Base-by-base conservation (phyloP, 2,888 invertebrate species). In the Pristionchus maxplancki region DNA sequence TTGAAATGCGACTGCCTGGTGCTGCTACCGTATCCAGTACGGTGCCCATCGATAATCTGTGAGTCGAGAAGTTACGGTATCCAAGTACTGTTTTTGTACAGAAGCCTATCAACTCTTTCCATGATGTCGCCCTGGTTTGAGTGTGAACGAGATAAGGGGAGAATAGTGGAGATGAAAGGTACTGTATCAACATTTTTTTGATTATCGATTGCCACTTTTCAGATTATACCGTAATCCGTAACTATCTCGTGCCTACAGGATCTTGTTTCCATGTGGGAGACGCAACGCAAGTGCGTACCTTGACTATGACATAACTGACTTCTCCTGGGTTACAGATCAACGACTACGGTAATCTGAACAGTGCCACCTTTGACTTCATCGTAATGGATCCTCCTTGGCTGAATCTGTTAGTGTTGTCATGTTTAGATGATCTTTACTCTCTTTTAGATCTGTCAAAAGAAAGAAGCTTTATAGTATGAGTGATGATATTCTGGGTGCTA, bases 361-460 rank as follows among this genome's bases (percentile, higher is more conserved):
- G 89, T 37, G 53, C 89, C 82, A 17, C 89, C 87, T 98, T 96
- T 96, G 97, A 98, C 95, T 95, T 98, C 87, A 96, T 99, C 86
- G 95, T 98, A 31, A 96, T 98, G 91, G 99, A 99, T 95, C 98
- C 98, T 53, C 98, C 98, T 0, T 99, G 98, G 98, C 96, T 97
- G 96, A 98, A 98, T 95, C 87, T 67, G 87, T 87, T 20, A 85
- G 85, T 85, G 9, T 62, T 85, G 9, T 37, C 40, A 64, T 62
- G 28, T 8, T 37, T 28, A 20, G 20, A 6, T n/a, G 15, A 64
- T 85, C 28, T 9, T 44, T 44, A 1, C 2, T 37, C 9, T 78
- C 4, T 6, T 58, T 1, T 31, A 98, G 97, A 95, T 98, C 97
- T 90, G 97, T 98, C 82, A 96, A 97, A 93, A 96, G 98, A 90